Evolutionary conservation across 2,113 vertebrate genomes (phyloP).

Genomic region (Turdus rufiventris): DNA sequence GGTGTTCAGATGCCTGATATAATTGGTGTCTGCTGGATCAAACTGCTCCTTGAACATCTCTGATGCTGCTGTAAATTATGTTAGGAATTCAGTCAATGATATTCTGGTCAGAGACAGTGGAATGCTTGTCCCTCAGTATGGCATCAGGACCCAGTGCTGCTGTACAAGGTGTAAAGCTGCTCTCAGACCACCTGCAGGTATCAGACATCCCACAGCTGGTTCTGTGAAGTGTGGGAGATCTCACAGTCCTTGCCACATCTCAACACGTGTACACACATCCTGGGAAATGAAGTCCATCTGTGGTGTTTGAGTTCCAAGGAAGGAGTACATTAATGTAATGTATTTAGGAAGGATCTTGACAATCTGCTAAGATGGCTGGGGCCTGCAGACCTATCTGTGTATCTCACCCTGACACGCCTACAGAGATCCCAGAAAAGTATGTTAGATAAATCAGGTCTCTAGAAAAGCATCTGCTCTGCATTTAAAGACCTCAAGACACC

Average conservation of each 20-base stretch:
- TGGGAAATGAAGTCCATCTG: background rate
- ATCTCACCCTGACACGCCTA: background rate
- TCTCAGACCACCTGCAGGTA: background rate
- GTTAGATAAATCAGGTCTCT: background rate
- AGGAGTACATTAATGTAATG: background rate
- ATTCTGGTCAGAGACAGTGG: background rate
- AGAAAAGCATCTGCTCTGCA: background rate
- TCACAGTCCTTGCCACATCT: background rate
- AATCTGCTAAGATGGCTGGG: rapidly evolving
- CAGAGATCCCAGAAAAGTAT: background rate
- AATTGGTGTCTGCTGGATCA: background rate
- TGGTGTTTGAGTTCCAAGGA: background rate
- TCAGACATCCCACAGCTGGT: background rate
- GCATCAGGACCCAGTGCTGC: background rate
- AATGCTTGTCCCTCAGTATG: background rate
- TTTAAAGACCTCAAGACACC: background rate
- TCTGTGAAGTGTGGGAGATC: background rate
- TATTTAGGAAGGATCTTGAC: background rate
- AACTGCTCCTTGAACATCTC: background rate
- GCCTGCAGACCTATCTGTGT: background rate
- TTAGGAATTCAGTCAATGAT: background rate
- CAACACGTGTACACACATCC: rapidly evolving
- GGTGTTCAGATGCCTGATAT: background rate
- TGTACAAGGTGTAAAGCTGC: background rate
- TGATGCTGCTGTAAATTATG: background rate